Evolutionary conservation across 35 echinoderm and acorn worm genomes (phyloP), one percentile per base, ranked within the genome.

Genomic region (Acanthaster planci): DNA sequence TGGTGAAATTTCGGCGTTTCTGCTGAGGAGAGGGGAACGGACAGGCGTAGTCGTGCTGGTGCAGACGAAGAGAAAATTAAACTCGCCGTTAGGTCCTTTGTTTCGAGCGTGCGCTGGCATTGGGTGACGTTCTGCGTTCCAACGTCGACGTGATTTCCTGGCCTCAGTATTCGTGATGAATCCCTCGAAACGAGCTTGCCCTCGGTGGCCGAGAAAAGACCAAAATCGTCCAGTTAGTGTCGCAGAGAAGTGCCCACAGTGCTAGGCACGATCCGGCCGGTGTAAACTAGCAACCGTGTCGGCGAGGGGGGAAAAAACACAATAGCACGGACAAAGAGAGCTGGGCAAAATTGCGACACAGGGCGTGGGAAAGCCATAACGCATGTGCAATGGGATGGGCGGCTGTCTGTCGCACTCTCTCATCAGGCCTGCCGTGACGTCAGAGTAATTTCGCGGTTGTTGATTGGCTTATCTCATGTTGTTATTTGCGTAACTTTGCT

Each of bases 361-460:
- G 64, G 64, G 64, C 64, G 64, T 72, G 64, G 64, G 64, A 72
- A 72, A 72, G 64, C 64, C 23, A 72, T 72, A 72, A 72, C 64
- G 64, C 64, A 72, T 72, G 64, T 72, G 64, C 64, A 30, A 47
- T 4, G 64, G 64, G 64, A 72, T 72, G 64, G 64, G 64, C 42
- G 64, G 18, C 64, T 26, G 64, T 72, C 64, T 72, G 26, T 47
- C 42, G 42, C 42, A 47, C 42, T 47, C 42, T 6, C 42, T 47
- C 42, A 47, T 34, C 64, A 72, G 64, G 14, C 64, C 23, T 0
- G 64, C 34, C 23, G 64, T 72, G 64, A 72, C 64, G 64, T 72
- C 64, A 72, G 64, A 72, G 64, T 72, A 72, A 72, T 72, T 72
- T 72, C 64, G 64, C 64, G 64, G 26, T 72, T 72, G 64, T 72